Evolutionary conservation across 2,113 vertebrate genomes (phyloP), one percentile per base, ranked within the genome.

Genomic region (Osmerus mordax): DNA sequence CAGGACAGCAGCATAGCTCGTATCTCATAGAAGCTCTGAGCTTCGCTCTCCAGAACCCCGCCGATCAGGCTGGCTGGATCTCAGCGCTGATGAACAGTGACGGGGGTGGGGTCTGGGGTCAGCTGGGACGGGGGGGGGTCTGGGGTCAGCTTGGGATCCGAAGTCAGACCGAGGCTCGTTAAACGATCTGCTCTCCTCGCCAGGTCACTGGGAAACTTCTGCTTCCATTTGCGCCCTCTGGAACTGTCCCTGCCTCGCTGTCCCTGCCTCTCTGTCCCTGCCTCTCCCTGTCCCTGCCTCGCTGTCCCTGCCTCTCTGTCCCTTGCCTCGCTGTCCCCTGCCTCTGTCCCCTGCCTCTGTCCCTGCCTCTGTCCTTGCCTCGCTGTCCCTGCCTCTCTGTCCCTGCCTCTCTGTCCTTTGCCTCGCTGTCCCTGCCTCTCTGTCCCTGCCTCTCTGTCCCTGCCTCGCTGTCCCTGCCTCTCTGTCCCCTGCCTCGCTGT

Each of bases 21-120:
- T 87, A 87, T 89, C 87, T 90, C 85, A 89, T 84, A 87, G 79
- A 90, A 89, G 86, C 82, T 87, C 80, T 89, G 81, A 67, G 75
- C 61, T 75, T 23, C 23, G 23, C 23, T 23, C 23, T 23, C 23
- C 23, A 23, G 23, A 23, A 23, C 23, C 23, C 25, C 19, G 60
- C 65, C 80, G 72, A 75, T 84, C 84, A 78, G 61, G 62, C 72
- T 79, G 18, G 75, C 85, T 81, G 87, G 90, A 81, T 90, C 87
- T 86, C 80, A 52, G 23, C 23, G 69, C 70, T 77, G 89, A 91
- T 91, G 87, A 88, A 87, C 85, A 80, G 83, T 84, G 86, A 88
- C 79, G 78, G 56, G 56, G 23, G 23, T 21, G 21, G 69, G 76
- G 71, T 81, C 65, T 55, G 78, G 78, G 89, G 83, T 90, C 85